These are phyloP conservation scores for Tapirus terrestris DNA, from an alignment of 2,113 vertebrate genomes.

Conservation along the genomic window DNA sequence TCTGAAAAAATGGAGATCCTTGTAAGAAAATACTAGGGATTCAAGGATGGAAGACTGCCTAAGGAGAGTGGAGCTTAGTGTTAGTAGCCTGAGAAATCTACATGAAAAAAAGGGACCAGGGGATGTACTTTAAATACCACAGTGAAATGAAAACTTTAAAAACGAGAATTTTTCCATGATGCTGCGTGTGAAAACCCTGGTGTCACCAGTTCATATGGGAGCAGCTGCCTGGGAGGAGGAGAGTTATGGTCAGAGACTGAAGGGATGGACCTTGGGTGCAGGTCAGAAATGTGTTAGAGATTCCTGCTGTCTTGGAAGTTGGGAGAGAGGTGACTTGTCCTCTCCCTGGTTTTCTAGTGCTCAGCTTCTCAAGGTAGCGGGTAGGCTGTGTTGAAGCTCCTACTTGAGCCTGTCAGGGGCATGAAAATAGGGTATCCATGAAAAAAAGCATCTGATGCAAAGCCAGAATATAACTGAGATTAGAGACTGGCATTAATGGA, in stretches of 20 bases:
- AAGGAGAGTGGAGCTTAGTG: background rate
- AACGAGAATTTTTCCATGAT: background rate
- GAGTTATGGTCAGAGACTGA: background rate
- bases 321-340: background rate
- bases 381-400: too few relatives aligned
- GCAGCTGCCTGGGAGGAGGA: background rate
- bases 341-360: background rate
- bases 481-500: background rate
- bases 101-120: background rate
- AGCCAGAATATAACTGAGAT: background rate
- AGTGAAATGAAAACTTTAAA: background rate
- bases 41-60: background rate
- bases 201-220: background rate
- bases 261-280: background rate
- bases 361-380: background rate
- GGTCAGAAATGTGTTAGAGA: background rate
- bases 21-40: background rate
- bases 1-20: background rate
- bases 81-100: background rate
- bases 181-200: background rate
- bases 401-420: background rate
- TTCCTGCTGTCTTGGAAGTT: background rate
- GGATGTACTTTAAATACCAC: background rate
- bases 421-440: background rate
- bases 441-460: background rate